Evolutionary conservation across 2,888 invertebrate genomes (phyloP).

Genomic region (Ramazzottius varieornatus): DNA sequence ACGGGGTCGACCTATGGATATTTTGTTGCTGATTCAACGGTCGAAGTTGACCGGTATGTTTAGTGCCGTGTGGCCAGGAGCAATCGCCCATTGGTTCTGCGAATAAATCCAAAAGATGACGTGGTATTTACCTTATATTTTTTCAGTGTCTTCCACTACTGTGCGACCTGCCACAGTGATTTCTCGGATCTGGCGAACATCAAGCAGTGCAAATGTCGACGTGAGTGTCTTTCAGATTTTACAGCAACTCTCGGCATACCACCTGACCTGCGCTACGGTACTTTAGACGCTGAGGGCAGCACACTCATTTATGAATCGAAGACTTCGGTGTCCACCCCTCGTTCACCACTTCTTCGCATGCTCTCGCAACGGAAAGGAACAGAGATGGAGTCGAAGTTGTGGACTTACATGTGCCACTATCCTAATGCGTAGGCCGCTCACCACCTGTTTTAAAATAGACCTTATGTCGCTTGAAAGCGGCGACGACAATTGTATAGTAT

Average conservation of each 20-base stretch:
- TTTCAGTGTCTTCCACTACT: not conserved
- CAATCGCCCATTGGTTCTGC: not conserved
- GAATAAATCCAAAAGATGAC: not conserved
- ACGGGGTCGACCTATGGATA: not conserved
- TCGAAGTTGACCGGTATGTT: not conserved
- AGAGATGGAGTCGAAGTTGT: not conserved
- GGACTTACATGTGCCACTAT: not conserved
- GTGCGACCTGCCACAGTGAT: not conserved
- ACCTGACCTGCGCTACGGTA: too few species aligned
- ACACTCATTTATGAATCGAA: too few species aligned
- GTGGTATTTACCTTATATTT: not conserved
- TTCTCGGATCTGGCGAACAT: not conserved
- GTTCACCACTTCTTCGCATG: too few species aligned
- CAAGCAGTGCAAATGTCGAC: not conserved
- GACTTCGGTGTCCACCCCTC: too few species aligned
- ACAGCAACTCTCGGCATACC: not conserved
- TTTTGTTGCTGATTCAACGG: not conserved
- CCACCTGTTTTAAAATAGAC: too few species aligned
- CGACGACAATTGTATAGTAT: too few species aligned
- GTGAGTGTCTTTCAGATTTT: not conserved
- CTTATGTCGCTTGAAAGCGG: too few species aligned
- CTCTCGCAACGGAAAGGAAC: not conserved
- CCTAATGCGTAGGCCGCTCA: not conserved
- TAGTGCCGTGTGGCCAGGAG: not conserved
- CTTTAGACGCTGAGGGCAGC: too few species aligned